These are phyloP conservation scores for Arion vulgaris DNA, from an alignment of 1,140 invertebrate species.

Conservation along the genomic window DNA sequence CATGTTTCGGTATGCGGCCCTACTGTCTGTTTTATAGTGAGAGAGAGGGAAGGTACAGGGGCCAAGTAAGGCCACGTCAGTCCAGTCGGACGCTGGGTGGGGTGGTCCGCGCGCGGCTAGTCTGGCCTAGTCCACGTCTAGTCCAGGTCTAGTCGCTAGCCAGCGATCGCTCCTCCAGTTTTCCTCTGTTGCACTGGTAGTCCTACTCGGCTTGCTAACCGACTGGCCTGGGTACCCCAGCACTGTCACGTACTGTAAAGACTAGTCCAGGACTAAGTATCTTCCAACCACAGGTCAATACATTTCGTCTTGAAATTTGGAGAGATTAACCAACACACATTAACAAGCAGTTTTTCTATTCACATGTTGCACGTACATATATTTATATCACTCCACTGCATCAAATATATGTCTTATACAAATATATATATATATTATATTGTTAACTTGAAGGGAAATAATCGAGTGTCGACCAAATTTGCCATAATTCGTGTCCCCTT, in stretches of 20 bases:
- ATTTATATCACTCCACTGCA: too few species aligned
- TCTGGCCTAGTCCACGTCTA: constrained; percentile 13
- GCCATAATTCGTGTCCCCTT: background rate
- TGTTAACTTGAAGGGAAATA: too few species aligned
- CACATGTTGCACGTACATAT: too few species aligned
- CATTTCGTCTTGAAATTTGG: background rate
- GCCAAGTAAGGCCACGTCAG: constrained; percentile 12
- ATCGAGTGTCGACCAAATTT: too few species aligned
- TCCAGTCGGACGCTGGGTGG: constrained; percentile 7
- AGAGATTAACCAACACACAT: too few species aligned
- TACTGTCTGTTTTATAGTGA: too few species aligned
- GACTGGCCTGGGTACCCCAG: background rate
- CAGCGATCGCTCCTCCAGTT: background rate
- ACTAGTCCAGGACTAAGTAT: background rate
- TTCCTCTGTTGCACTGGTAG: background rate
- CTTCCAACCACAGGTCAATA: background rate
- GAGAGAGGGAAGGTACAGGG: background rate
- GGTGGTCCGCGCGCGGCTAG: constrained; percentile 7
- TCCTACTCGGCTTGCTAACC: background rate
- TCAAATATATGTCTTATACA: background rate
- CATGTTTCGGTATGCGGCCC: too few species aligned
- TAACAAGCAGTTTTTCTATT: too few species aligned
- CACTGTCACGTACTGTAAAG: background rate
- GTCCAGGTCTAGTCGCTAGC: constrained; percentile 16
- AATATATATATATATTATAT: too few species aligned